These are phyloP conservation scores for Silurus asotus DNA, from an alignment of 2,113 vertebrate species.

Conservation along the genomic window DNA sequence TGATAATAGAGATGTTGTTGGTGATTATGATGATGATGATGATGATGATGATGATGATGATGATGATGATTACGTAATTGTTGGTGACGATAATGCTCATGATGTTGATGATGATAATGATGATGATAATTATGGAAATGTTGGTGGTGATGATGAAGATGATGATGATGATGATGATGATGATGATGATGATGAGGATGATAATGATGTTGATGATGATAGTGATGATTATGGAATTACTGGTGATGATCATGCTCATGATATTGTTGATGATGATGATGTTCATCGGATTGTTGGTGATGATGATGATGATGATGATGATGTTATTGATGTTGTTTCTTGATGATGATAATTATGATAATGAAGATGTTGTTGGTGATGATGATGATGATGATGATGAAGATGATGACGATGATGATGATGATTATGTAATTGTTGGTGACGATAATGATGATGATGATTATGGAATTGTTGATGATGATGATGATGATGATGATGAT, in stretches of 20 bases:
- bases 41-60: background rate
- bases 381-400: background rate
- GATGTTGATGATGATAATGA: background rate
- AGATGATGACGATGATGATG: background rate
- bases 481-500: background rate
- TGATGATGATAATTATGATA: background rate
- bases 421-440: no score
- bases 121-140: background rate
- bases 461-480: background rate
- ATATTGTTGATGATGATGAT: background rate
- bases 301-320: background rate
- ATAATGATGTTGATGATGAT: background rate
- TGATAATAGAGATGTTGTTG: no score
- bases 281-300: background rate
- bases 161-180: background rate
- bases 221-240: background rate
- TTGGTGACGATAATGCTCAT: background rate
- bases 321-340: no score
- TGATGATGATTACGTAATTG: background rate
- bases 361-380: background rate
- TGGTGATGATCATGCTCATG: background rate
- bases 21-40: no score
- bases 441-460: background rate
- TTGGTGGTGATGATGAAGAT: background rate
- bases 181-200: no score